phyloP scores from a whole-genome alignment of 2,797 vertebrate genomes.

The Enteromius argenteus region DNA sequence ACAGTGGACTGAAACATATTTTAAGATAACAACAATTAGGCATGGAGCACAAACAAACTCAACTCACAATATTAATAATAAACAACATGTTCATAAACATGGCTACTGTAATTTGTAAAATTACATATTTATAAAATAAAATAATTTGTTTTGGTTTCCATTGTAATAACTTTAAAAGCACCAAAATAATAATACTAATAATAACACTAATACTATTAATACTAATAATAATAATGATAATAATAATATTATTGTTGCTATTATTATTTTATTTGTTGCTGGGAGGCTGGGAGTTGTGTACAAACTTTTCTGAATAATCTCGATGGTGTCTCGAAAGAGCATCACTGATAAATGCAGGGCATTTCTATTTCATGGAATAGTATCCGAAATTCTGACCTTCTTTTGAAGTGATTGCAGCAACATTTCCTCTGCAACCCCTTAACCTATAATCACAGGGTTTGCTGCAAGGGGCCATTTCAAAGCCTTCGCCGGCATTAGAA shows the following conservation, averaged over 20 bases:
- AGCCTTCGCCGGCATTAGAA: neutral
- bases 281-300: neutral
- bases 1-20: neutral
- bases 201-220: neutral
- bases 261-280: too few relatives aligned
- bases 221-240: neutral
- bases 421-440: slow-evolving; percentile 25
- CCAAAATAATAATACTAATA: neutral
- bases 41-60: neutral
- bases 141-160: neutral
- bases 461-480: slow-evolving; percentile 32
- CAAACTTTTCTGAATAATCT: slow-evolving; percentile 1
- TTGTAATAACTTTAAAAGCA: neutral
- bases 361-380: slow-evolving; percentile 1
- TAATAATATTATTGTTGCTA: too few relatives aligned
- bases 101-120: neutral
- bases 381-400: neutral
- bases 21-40: neutral
- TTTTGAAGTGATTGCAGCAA: slow-evolving; percentile 28
- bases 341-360: slow-evolving; percentile 10
- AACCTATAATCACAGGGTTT: slow-evolving; percentile 4
- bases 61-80: neutral
- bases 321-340: neutral
- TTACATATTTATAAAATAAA: neutral
- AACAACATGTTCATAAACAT: neutral